Percentiles rank a stretch among this genome's conserved stretches.
These are phyloP conservation scores for Hemicrepidius hirtus DNA, from an alignment of 2,888 invertebrate genomes.

Conservation along the genomic window DNA sequence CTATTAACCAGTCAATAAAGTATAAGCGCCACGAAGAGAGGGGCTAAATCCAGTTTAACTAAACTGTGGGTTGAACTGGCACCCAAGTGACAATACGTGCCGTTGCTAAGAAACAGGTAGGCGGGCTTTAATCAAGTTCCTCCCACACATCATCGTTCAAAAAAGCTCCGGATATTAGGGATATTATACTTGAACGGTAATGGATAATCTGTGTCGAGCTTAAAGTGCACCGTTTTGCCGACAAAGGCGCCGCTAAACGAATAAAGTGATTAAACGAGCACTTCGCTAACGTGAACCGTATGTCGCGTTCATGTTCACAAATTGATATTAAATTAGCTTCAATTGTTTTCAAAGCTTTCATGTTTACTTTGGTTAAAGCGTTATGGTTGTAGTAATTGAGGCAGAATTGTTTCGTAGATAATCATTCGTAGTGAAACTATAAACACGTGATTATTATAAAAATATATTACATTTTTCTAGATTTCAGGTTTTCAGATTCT, in stretches of 20 bases:
- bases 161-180: constrained; percentile 54
- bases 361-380: constrained; percentile 43
- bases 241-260: constrained; percentile 64
- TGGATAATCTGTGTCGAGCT: constrained; percentile 65
- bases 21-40: constrained; percentile 35
- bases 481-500: no score
- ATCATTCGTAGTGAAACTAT: neutral
- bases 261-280: constrained; percentile 60
- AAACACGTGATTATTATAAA: no score
- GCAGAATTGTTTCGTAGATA: neutral
- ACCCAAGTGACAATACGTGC: constrained; percentile 63
- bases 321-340: constrained; percentile 48
- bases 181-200: constrained; percentile 60
- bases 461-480: no score
- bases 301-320: constrained; percentile 41
- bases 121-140: constrained; percentile 45
- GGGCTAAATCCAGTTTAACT: constrained; percentile 63
- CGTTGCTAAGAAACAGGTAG: constrained; percentile 70
- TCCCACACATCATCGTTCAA: constrained; percentile 38
- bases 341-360: constrained; percentile 43
- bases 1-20: constrained; percentile 56
- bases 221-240: constrained; percentile 61
- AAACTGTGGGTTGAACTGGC: constrained; percentile 65
- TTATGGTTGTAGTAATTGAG: constrained; percentile 38
- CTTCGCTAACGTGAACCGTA: constrained; percentile 50